These are phyloP conservation scores for Clarias laeviceps DNA, from an alignment of 2,797 vertebrate species.

Conservation along the genomic window DNA sequence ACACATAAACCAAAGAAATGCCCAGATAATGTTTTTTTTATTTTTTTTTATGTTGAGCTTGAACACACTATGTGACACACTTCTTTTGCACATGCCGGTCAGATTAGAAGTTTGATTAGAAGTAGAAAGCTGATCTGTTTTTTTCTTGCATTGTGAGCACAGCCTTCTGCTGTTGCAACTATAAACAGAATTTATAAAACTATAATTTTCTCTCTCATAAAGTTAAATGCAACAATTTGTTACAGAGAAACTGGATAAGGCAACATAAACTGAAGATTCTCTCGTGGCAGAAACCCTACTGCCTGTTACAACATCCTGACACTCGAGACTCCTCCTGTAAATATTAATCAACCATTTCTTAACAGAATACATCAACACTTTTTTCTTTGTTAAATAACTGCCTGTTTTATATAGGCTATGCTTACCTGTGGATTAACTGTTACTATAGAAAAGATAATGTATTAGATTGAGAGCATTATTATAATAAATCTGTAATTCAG, in stretches of 20 bases:
- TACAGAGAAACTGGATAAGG: not conserved
- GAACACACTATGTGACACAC: too few relatives aligned
- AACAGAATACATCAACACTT: not conserved
- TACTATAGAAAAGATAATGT: not conserved
- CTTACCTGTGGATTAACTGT: not conserved
- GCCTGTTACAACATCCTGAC: not conserved
- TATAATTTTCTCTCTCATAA: not conserved
- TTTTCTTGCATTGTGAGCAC: too few relatives aligned
- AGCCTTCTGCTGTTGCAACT: not conserved
- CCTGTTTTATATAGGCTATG: not conserved
- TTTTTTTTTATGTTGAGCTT: too few relatives aligned
- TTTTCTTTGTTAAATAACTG: not conserved
- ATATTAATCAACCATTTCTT: not conserved
- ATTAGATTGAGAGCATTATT: not conserved
- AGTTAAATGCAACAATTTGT: not conserved
- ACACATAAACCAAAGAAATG: too few relatives aligned
- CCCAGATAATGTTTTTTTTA: too few relatives aligned
- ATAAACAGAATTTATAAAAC: too few relatives aligned
- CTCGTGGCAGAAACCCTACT: too few relatives aligned
- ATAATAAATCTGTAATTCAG: not conserved
- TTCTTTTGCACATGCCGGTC: too few relatives aligned
- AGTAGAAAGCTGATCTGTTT: too few relatives aligned
- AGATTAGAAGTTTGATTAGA: too few relatives aligned
- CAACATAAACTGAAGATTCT: not conserved
- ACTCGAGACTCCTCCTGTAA: not conserved